Evolutionary conservation across 2,113 vertebrate species (phyloP).

Genomic region (Toxostoma redivivum): DNA sequence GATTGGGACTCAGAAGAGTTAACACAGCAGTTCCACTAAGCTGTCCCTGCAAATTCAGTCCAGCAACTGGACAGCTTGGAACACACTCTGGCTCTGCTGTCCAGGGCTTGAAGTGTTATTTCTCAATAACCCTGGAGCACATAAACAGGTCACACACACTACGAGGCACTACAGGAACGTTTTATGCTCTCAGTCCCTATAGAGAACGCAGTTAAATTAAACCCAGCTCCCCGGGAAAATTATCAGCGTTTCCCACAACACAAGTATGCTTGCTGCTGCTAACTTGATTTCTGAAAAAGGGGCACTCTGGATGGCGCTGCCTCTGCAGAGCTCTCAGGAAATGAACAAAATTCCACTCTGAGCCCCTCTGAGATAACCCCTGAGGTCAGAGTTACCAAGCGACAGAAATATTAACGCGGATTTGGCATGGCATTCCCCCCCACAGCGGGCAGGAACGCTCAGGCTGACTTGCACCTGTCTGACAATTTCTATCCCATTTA

Average conservation of each 20-base stretch:
- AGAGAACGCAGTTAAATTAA: background rate
- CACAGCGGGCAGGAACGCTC: background rate
- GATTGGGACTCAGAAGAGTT: background rate
- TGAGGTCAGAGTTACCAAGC: slow-evolving; percentile 46
- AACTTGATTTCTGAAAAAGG: background rate
- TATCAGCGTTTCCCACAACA: background rate
- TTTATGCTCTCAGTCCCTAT: background rate
- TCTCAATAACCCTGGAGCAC: background rate
- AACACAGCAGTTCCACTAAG: background rate
- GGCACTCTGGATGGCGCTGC: background rate
- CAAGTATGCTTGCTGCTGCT: background rate
- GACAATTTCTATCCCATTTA: background rate
- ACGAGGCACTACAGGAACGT: rapidly evolving
- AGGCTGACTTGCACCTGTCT: background rate
- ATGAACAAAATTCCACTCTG: slow-evolving; percentile 39
- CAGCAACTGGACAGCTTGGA: background rate
- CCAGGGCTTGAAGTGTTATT: background rate
- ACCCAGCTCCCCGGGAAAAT: background rate
- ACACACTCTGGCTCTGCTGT: background rate
- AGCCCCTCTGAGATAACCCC: slow-evolving; percentile 55
- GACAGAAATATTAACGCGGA: background rate
- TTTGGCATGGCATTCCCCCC: slow-evolving; percentile 1
- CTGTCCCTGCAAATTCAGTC: background rate
- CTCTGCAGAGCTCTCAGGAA: slow-evolving; percentile 41
- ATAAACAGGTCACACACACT: background rate